Evolutionary conservation across 2,113 vertebrate genomes (phyloP), one percentile per base, ranked within the genome.

Genomic region (Elachura formosa): DNA sequence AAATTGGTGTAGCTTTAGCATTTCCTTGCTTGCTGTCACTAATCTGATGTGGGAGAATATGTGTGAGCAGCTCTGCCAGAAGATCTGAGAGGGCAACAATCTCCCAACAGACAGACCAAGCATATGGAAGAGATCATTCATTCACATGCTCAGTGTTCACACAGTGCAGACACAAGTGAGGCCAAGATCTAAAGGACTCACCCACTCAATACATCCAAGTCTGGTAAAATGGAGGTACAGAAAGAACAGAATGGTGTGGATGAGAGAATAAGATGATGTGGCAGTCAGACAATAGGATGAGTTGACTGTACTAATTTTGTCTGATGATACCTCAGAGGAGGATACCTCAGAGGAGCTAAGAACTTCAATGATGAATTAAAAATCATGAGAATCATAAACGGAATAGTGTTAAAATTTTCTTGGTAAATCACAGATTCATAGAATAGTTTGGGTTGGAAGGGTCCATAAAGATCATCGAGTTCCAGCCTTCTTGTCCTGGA

Each of bases 81-180:
- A 81, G 73, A 78, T 91, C 64, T 84, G 66, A 89, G 62, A 58
- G 64, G 81, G 87, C 81, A 89, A 81, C 84, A 89, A 48, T 55
- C 48, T 84, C 69, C 36, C 61, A 78, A 63, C 23, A 86, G 54
- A 80, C 68, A 66, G 55, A 33, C 33, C 55, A 15, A 15, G 59
- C 68, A 38, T 58, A 49, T 58, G 26, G 55, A 34, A 69, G 51
- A 92, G 68, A 51, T 49, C 0, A 1, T 80, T 86, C 86, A 79
- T 84, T 94, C 41, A 46, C 5, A 0, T 1, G 3, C 38, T 84
- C 31, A 51, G 38, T 61, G 52, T 73, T 93, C 91, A 80, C 62
- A 77, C 43, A 34, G 34, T 34, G 80, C 73, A 80, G 82, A 73
- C 76, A 55, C 51, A 67, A 83, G 84, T 36, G 55, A 92, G 64